Evolutionary conservation across 2,797 vertebrate species (phyloP), one percentile per base, ranked within the genome.

Genomic region (Graptemys geographica): DNA sequence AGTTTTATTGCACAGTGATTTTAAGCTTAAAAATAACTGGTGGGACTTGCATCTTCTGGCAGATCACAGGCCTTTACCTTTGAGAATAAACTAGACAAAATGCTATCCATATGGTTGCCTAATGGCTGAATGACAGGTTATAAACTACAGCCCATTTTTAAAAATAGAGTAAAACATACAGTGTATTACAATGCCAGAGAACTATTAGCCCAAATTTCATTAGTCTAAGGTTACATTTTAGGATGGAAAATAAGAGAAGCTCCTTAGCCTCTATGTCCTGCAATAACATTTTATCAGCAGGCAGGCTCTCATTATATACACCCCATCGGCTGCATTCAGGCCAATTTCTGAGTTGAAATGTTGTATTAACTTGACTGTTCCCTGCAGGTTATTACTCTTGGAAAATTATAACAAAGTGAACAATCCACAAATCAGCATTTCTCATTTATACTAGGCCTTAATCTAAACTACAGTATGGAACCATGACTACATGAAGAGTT

Each of bases 311-410:
- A 87, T 96, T 95, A 95, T 96, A 92, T 89, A 86, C 76, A 56
- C 87, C 88, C 91, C 92, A 93, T 96, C 0, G 6, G 87, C 87
- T 81, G 44, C 0, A 13, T 90, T 95, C 12, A 1, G 91, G 53
- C 93, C 95, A 96, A 93, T 94, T 94, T 94, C 87, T 92, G 87
- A 96, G 95, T 97, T 93, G 95, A 96, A 97, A 97, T 83, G 91
- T 95, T 81, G 90, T 95, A 93, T 96, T 97, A 96, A 96, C 90
- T 96, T 97, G 94, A 90, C 95, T 95, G 82, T 83, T 94, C 85
- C 72, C 87, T 90, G 82, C 84, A 93, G 90, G 90, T 92, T 94
- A 91, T 97, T 95, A 79, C 93, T 96, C 79, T 85, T 94, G 94
- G 92, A 96, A 96, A 96, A 96, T 95, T 92, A 62, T 81, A 96